Evolutionary conservation across 2,888 invertebrate species (phyloP).

Genomic region (Dicranocentrus wangi): DNA sequence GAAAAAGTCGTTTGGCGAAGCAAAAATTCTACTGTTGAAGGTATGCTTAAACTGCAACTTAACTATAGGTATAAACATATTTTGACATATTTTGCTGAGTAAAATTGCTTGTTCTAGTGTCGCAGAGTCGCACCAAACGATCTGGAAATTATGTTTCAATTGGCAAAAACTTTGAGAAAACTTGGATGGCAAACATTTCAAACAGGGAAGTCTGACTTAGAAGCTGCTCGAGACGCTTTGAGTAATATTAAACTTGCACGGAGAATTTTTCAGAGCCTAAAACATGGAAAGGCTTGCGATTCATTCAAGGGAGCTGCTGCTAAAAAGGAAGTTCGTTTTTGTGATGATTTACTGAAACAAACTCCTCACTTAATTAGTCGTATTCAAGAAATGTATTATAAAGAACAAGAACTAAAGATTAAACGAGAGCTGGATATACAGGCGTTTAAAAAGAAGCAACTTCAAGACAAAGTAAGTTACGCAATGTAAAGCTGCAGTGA

Average conservation of each 20-base stretch:
- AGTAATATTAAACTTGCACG: not conserved
- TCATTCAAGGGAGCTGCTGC: too few relatives aligned
- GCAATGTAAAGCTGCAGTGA: not conserved
- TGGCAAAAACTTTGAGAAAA: slow-evolving; percentile 74
- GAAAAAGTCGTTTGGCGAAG: slow-evolving; percentile 2
- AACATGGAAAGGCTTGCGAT: slow-evolving; percentile 74
- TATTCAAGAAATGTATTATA: not conserved
- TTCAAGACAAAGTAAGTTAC: slow-evolving; percentile 10
- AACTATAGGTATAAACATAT: too few relatives aligned
- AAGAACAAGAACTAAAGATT: not conserved
- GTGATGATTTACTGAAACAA: slow-evolving; percentile 77
- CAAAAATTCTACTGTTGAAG: slow-evolving; percentile 15
- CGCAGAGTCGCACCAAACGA: slow-evolving; percentile 23
- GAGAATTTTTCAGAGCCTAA: not conserved
- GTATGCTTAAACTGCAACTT: slow-evolving; percentile 2
- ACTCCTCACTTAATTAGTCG: slow-evolving; percentile 25
- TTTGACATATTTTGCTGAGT: not conserved
- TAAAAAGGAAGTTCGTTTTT: slow-evolving; percentile 76
- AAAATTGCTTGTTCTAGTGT: slow-evolving; percentile 3
- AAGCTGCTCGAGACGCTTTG: slow-evolving; percentile 70
- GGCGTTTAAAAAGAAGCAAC: slow-evolving; percentile 3
- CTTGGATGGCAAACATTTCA: slow-evolving; percentile 76
- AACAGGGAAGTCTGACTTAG: slow-evolving; percentile 74
- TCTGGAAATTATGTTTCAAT: not conserved
- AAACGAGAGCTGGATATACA: not conserved